These are phyloP conservation scores for Drosophila neocordata DNA, from an alignment of 1,140 invertebrate genomes.

Conservation along the genomic window DNA sequence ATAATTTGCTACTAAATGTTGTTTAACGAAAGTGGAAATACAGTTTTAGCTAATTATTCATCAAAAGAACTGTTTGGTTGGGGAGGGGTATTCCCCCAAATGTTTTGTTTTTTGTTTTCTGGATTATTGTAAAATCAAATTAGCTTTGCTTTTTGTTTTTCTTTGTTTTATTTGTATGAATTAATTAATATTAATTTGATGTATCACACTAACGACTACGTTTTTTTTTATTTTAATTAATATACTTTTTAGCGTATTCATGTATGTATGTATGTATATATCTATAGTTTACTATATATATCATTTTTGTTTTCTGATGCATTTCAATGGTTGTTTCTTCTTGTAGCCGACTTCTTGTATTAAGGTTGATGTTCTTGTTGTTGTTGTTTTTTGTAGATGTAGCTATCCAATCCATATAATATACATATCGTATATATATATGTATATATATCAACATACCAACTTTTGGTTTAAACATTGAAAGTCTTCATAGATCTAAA, in stretches of 20 bases:
- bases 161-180: constrained; percentile 51
- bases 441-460: constrained; percentile 35
- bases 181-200: constrained; percentile 72
- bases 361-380: constrained; percentile 42
- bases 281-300: constrained; percentile 52
- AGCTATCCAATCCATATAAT: constrained; percentile 38
- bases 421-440: background rate
- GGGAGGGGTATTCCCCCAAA: background rate
- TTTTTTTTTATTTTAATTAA: constrained; percentile 19
- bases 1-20: background rate
- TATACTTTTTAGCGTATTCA: constrained; percentile 58
- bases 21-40: background rate
- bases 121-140: constrained; percentile 2
- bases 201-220: constrained; percentile 75
- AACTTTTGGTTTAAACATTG: background rate
- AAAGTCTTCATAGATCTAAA: background rate
- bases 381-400: constrained; percentile 26
- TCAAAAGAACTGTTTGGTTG: background rate
- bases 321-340: constrained; percentile 11
- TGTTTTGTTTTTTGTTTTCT: background rate
- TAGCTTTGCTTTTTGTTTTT: constrained; percentile 4
- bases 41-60: background rate
- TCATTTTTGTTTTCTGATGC: constrained; percentile 35
- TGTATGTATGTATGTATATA: constrained; percentile 47
- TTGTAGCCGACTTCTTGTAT: constrained; percentile 18